Evolutionary conservation across 2,888 invertebrate genomes (phyloP).

Genomic region (Altica lythri): DNA sequence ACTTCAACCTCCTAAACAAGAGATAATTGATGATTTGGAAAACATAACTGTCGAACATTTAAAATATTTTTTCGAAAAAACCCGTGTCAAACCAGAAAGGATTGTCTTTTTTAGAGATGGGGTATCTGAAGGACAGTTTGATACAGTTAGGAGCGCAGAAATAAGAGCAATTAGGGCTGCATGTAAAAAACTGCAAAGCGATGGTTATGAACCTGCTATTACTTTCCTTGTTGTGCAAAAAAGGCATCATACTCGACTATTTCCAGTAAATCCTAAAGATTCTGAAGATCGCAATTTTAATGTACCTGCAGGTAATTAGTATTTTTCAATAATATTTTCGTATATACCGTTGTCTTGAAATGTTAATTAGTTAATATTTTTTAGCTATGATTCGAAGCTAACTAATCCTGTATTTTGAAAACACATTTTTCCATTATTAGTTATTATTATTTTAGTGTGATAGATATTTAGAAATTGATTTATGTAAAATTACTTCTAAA

Average conservation of each 20-base stretch:
- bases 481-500: too few relatives aligned
- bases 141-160: conserved; percentile 69
- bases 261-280: conserved; percentile 54
- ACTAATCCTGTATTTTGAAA: too few relatives aligned
- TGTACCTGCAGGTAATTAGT: conserved; percentile 62
- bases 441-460: too few relatives aligned
- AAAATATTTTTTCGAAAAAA: conserved; percentile 60
- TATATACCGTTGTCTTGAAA: too few relatives aligned
- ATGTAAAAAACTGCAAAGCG: conserved; percentile 58
- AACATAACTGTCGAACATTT: conserved; percentile 64
- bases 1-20: conserved; percentile 73
- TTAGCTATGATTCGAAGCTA: too few relatives aligned
- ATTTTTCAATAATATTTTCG: too few relatives aligned
- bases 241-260: conserved; percentile 87
- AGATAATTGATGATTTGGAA: conserved; percentile 76
- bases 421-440: too few relatives aligned
- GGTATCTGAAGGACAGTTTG: conserved; percentile 85
- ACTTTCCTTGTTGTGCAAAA: conserved; percentile 96
- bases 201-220: conserved; percentile 73
- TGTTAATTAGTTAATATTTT: too few relatives aligned
- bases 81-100: conserved; percentile 58
- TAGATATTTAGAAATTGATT: too few relatives aligned
- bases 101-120: conserved; percentile 75
- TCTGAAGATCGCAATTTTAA: conserved; percentile 68
- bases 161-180: conserved; percentile 71